phyloP scores from a whole-genome alignment of 2,113 vertebrate species.

The Oryzias melastigma region DNA sequence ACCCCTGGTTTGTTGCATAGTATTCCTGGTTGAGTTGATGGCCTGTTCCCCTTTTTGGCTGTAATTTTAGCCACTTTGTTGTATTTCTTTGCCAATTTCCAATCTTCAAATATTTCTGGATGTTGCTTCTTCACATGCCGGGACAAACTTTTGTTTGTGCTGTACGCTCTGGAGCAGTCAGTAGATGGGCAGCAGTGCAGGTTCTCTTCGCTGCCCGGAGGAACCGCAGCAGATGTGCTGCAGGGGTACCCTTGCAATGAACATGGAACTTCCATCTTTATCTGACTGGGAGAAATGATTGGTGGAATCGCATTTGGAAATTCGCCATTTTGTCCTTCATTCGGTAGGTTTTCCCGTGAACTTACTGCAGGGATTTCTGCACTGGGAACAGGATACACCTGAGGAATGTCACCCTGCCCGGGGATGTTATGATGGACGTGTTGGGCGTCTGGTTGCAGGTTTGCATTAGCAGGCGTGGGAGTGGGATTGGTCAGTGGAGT shows the following conservation, averaged over 20 bases:
- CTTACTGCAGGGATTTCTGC: slow-evolving; percentile 26
- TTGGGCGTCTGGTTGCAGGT: slow-evolving; percentile 20
- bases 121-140: slow-evolving; percentile 97
- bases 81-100: slow-evolving; percentile 91
- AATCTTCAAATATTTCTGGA: slow-evolving; percentile 92
- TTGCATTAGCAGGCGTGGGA: slow-evolving; percentile 29
- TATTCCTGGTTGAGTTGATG: slow-evolving; percentile 39
- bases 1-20: slow-evolving; percentile 70
- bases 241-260: slow-evolving; percentile 61
- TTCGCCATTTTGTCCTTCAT: slow-evolving; percentile 31
- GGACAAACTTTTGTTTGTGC: slow-evolving; percentile 95
- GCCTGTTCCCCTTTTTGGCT: slow-evolving; percentile 72
- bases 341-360: slow-evolving; percentile 28
- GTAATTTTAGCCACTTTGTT: slow-evolving; percentile 86
- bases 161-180: slow-evolving; percentile 91
- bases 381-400: slow-evolving; percentile 27
- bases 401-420: slow-evolving; percentile 24
- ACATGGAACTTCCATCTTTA: slow-evolving; percentile 64
- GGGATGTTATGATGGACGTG: slow-evolving; percentile 4
- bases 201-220: slow-evolving; percentile 68
- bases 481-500: slow-evolving; percentile 60
- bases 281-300: slow-evolving; percentile 60
- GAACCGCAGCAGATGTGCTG: slow-evolving; percentile 28
- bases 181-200: slow-evolving; percentile 90
- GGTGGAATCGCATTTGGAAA: slow-evolving; percentile 44